Base-by-base conservation (phyloP, 1,140 invertebrate species). In the Proales similis region DNA sequence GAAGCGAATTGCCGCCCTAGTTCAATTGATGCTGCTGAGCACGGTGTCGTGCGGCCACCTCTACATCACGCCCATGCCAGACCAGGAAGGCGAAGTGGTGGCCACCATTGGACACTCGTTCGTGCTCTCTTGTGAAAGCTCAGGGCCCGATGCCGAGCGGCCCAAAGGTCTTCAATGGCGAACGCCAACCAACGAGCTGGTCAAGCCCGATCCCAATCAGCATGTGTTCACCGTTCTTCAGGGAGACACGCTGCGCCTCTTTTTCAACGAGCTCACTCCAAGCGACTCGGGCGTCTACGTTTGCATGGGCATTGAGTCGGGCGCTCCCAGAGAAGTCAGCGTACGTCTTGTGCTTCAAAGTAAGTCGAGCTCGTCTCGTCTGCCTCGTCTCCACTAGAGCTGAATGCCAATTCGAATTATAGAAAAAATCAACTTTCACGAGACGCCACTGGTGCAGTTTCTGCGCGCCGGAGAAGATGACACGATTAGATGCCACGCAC, bases 251-350 rank as follows among this genome's bases (percentile, higher is more conserved):
- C 22, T 57, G 0, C 14, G 27, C 14, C 29, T 57, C 7, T 42
- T 42, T 4, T 42, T 57, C 32, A 26, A 57, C 27, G 45, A 43
- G 29, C 17, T 57, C 2, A 24, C 17, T 11, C 22, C 51, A 0
- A 43, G 24, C 24, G 51, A 57, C 22, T 36, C 51, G 0, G 51
- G 51, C 27, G 11, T 24, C 3, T 57, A 57, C 6, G 30, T 42
- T 1, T 57, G 51, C 29, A 26, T 42, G 12, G 51, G 51, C 1
- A 42, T 57, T 0, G n/a, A 26, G 4, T 24, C 39, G 7, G 51
- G 51, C 20, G 7, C 45, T 2, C 1, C 17, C 22, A 42, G 45
- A 6, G 9, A 57, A 26, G 33, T 24, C 29, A 57, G 32, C 30
- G 4, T 42, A 3, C 36, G 45, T 3, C 17, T 57, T 7, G n/a